Evolutionary conservation across 2,888 invertebrate species (phyloP).

Genomic region (Nematopogon swammerdamellus): DNA sequence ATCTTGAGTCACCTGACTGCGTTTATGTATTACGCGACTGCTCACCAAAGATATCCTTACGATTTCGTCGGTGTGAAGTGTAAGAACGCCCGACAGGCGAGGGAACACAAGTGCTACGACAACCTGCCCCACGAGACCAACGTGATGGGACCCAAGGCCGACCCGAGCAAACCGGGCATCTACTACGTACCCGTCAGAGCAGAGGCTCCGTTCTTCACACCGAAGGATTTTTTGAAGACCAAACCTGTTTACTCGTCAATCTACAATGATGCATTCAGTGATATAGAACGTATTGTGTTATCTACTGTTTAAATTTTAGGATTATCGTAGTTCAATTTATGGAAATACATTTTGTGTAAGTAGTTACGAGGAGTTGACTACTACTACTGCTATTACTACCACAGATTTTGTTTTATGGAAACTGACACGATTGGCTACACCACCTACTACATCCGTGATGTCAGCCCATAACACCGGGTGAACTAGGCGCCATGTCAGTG

Average conservation of each 20-base stretch:
- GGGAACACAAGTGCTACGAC: slow-evolving; percentile 4
- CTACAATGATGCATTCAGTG: neutral
- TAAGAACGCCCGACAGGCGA: slow-evolving; percentile 4
- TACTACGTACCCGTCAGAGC: neutral
- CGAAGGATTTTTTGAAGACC: neutral
- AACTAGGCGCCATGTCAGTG: too few species aligned
- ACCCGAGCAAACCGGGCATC: slow-evolving; percentile 1
- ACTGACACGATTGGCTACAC: too few species aligned
- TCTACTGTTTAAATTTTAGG: too few species aligned
- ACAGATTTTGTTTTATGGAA: too few species aligned
- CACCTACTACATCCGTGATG: too few species aligned
- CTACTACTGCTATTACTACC: too few species aligned
- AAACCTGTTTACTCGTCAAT: neutral
- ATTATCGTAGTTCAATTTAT: too few species aligned
- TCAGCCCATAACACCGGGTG: too few species aligned
- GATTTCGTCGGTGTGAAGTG: slow-evolving; percentile 5
- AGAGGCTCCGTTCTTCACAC: neutral
- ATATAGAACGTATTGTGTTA: neutral
- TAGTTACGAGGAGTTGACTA: too few species aligned
- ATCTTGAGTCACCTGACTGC: neutral
- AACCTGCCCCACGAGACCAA: slow-evolving; percentile 4
- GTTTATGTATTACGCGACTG: neutral
- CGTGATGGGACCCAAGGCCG: neutral
- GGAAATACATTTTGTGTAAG: too few species aligned
- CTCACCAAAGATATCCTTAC: neutral